Evolutionary conservation across 1,140 invertebrate species (phyloP).

Genomic region (Drosophila rufa): DNA sequence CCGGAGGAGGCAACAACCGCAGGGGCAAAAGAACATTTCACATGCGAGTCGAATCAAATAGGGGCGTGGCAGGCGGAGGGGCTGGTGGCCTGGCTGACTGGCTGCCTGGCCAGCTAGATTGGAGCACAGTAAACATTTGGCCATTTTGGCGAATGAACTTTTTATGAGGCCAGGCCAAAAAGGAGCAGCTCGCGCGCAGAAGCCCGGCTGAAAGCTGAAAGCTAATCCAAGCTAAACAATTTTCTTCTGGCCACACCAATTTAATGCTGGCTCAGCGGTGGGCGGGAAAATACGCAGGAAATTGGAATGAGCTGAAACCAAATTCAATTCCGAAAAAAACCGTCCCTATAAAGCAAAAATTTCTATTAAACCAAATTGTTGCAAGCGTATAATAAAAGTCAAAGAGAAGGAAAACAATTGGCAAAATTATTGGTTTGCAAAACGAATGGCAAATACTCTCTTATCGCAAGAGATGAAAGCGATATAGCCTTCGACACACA

Average conservation of each 20-base stretch:
- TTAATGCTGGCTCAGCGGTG: conserved; percentile 46
- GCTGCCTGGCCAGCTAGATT: conserved; percentile 15
- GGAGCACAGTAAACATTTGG: conserved; percentile 61
- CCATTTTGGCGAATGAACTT: conserved; percentile 75
- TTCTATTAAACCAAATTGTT: conserved; percentile 65
- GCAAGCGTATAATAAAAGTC: conserved; percentile 56
- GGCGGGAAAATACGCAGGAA: conserved; percentile 4
- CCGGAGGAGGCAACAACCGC: conserved; percentile 45
- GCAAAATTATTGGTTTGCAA: conserved; percentile 2
- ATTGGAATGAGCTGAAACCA: conserved; percentile 30
- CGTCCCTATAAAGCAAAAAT: conserved; percentile 61
- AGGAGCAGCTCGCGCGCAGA: conserved; percentile 9
- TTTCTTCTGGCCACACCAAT: conserved; percentile 60
- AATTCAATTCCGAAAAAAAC: conserved; percentile 65
- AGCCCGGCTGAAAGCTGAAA: conserved; percentile 22
- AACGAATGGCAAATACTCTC: conserved; percentile 17
- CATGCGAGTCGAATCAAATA: conserved; percentile 22
- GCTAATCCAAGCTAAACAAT: conserved; percentile 66
- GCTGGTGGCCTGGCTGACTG: not conserved
- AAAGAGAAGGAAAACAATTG: conserved; percentile 18
- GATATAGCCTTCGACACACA: not conserved
- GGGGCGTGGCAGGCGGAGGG: conserved; percentile 23
- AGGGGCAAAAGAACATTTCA: conserved; percentile 28
- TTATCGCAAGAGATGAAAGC: not conserved
- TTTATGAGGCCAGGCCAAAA: conserved; percentile 61